phyloP scores from a whole-genome alignment of 2,113 vertebrate species.

The Chionis minor region DNA sequence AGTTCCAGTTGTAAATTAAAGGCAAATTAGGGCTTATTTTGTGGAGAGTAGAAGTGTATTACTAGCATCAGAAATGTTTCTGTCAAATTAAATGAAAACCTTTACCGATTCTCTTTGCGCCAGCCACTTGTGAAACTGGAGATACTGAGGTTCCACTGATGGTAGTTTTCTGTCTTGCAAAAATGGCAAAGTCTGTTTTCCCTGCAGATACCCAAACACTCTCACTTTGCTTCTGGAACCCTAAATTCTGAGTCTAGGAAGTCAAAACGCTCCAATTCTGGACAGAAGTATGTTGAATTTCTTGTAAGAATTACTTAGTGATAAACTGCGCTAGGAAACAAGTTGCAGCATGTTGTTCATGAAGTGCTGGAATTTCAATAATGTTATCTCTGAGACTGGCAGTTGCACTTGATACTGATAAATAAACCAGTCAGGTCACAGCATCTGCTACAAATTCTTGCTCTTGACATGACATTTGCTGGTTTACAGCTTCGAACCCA shows the following conservation, averaged over 20 bases:
- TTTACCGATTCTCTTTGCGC: not conserved
- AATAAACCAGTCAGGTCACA: not conserved
- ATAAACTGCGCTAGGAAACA: not conserved
- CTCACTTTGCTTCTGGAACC: not conserved
- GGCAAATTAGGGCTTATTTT: not conserved
- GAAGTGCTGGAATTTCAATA: conserved; percentile 36
- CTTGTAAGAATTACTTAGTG: not conserved
- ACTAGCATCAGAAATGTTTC: not conserved
- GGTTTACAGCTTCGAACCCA: not conserved
- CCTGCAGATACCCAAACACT: not conserved
- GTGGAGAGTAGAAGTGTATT: not conserved
- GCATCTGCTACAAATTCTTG: not conserved
- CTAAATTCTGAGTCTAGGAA: not conserved
- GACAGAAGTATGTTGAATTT: not conserved
- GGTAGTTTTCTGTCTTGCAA: not conserved
- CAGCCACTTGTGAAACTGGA: not conserved
- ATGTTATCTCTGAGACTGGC: not conserved
- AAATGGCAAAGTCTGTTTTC: not conserved
- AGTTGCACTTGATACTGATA: conserved; percentile 40
- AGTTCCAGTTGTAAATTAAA: not conserved
- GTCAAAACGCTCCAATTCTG: not conserved
- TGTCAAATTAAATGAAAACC: not conserved
- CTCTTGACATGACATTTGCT: not conserved
- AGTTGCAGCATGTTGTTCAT: conserved; percentile 3
- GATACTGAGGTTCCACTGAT: not conserved